phyloP scores from a whole-genome alignment of 2,113 vertebrate genomes.

The Cepphus grylle region DNA sequence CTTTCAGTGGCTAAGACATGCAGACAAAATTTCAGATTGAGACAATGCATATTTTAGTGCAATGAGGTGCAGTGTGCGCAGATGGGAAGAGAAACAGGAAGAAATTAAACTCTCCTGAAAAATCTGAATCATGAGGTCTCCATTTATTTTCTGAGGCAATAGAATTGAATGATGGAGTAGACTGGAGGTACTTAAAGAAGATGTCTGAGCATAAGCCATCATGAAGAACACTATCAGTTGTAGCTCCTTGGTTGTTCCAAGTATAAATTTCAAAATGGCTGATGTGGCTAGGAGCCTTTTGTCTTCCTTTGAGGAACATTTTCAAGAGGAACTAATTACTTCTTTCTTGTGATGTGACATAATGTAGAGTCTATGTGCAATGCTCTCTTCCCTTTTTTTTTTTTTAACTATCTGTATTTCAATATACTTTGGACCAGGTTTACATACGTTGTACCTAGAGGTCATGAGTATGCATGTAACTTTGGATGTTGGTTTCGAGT shows the following conservation, averaged over 20 bases:
- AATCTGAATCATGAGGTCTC: neutral
- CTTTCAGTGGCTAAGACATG: neutral
- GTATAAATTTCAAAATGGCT: neutral
- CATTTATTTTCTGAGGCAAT: neutral
- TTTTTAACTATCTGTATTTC: fast-evolving
- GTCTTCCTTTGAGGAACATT: neutral
- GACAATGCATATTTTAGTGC: neutral
- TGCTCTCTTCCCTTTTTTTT: neutral
- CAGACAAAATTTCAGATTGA: neutral
- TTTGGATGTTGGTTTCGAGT: neutral
- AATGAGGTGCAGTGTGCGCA: fast-evolving
- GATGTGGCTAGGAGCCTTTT: neutral
- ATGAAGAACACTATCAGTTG: neutral
- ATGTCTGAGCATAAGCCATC: neutral
- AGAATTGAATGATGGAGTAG: neutral
- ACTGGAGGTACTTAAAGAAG: neutral
- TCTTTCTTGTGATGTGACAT: neutral
- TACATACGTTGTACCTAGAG: neutral
- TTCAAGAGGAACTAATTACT: neutral
- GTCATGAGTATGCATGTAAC: neutral
- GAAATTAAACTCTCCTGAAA: neutral
- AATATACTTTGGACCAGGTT: neutral
- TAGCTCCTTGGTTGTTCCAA: neutral
- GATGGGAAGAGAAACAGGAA: neutral
- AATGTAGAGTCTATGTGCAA: neutral